Base-by-base conservation (phyloP, 2,888 invertebrate genomes). In the Lepidonotus clava region DNA sequence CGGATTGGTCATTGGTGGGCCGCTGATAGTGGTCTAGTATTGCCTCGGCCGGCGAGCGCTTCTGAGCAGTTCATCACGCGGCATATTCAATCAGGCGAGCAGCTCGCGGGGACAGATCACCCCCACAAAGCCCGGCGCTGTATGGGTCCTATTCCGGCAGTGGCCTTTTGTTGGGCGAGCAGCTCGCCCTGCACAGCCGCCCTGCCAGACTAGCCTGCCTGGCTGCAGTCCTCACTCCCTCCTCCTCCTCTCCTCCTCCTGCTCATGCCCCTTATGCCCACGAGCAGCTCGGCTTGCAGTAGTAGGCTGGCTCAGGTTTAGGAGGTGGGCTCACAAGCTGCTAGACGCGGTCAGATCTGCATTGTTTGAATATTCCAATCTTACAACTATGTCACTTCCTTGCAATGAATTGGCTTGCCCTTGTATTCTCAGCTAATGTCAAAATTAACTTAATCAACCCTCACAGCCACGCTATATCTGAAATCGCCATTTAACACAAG, bases 21-120 rank as follows among this genome's bases (percentile, higher is more conserved):
- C 24, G 46, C 80, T 28, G 80, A 80, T 80, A 80, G 80, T 32
- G 80, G 46, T 80, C 80, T 80, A 80, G 80, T 80, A 80, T 80
- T 80, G 80, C 80, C 80, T 80, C 41, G 41, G 80, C 80, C 28
- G 21, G 28, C 61, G 80, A 80, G 46, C 51, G 28, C 18, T 28
- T 80, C 46, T 41, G 80, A 80, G 80, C 80, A 80, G 80, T 80
- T 80, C 80, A 80, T 80, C 80, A 80, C 51, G 80, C 80, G 80
- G 80, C 80, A 80, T 80, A 80, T 80, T 80, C 80, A 80, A 80
- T 80, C 80, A 80, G 80, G 46, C 51, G 80, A 80, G 80, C 80
- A 21, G 80, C 46, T 80, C 46, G 80, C 34, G 80, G 51, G 46
- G 80, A 80, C 80, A 80, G 51, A 51, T 80, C 80, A 46, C 80